Evolutionary conservation across 2,113 vertebrate species (phyloP).

Genomic region (Gulo gulo): DNA sequence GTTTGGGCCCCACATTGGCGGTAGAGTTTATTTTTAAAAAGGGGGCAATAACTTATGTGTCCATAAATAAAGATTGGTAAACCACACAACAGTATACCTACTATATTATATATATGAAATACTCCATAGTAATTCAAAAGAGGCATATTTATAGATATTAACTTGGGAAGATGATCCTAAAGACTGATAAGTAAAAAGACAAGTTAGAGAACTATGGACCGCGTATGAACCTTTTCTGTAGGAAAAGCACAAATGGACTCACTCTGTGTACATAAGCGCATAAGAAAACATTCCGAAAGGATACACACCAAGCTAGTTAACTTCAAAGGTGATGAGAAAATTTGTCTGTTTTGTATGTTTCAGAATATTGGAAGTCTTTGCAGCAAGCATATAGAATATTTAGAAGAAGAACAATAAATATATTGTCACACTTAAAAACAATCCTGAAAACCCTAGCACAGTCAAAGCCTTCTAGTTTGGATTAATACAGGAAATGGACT

Average conservation of each 20-base stretch:
- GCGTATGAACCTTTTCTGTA: background rate
- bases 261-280: background rate
- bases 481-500: constrained; percentile 41
- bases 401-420: constrained; percentile 27
- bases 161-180: background rate
- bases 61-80: background rate
- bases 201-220: background rate
- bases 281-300: background rate
- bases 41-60: background rate
- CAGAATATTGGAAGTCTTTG: background rate
- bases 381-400: background rate
- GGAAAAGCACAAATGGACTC: background rate
- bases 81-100: background rate
- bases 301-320: background rate
- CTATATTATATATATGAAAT: background rate
- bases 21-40: background rate
- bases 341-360: background rate
- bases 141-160: background rate
- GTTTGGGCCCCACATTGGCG: background rate
- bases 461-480: constrained; percentile 3
- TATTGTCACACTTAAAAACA: background rate
- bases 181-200: background rate
- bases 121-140: background rate
- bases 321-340: background rate
- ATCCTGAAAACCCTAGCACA: background rate